Conservation (phyloP, 1,140 invertebrate species). For the Acromyrmex heyeri region DNA sequence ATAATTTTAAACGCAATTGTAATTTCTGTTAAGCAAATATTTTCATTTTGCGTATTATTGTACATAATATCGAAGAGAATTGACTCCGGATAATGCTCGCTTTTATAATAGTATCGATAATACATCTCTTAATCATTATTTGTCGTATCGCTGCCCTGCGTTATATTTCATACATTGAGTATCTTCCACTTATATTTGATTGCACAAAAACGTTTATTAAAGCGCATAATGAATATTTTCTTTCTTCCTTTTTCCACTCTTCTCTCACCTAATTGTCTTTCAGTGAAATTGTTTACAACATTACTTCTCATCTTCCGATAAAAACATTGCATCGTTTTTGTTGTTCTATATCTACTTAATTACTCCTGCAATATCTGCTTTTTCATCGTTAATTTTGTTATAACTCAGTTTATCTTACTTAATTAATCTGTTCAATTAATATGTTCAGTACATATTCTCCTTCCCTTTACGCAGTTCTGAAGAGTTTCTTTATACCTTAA, state of each 20-base stretch:
- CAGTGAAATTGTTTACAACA: constrained; percentile 43
- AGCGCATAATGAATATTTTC: constrained; percentile 34
- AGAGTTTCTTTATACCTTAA: not conserved
- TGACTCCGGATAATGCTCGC: not conserved
- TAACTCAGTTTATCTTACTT: constrained; percentile 32
- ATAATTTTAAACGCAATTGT: not conserved
- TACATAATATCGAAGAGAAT: not conserved
- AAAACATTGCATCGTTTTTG: not conserved
- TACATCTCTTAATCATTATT: constrained; percentile 37
- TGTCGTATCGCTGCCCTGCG: not conserved
- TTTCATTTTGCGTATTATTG: not conserved
- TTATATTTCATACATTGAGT: not conserved
- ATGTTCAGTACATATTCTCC: not conserved
- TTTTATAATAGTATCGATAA: not conserved
- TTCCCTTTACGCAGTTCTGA: not conserved
- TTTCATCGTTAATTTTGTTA: constrained; percentile 33
- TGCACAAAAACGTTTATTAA: constrained; percentile 32
- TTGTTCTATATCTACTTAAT: constrained; percentile 36
- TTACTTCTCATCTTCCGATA: not conserved
- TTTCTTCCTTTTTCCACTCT: constrained; percentile 24
- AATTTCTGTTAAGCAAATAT: not conserved
- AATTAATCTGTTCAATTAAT: constrained; percentile 11
- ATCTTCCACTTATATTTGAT: constrained; percentile 43
- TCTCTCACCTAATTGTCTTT: constrained; percentile 45
- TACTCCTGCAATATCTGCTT: constrained; percentile 22